Evolutionary conservation across 2,113 vertebrate species (phyloP).

Genomic region (Zapus hudsonius): DNA sequence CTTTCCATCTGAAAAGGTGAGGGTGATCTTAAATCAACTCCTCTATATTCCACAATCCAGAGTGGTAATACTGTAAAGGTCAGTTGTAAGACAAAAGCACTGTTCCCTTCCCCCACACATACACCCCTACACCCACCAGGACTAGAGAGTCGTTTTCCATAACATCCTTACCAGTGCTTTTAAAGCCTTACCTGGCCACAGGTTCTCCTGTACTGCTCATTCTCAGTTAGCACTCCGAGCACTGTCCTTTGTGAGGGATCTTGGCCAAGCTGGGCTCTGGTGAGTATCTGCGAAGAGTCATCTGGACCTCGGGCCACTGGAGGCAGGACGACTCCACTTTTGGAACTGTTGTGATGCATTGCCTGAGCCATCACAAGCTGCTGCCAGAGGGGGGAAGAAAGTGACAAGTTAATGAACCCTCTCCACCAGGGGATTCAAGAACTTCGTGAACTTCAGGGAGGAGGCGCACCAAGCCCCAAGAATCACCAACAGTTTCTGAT

Average conservation of each 20-base stretch:
- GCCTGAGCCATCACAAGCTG: constrained; percentile 13
- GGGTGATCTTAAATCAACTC: not conserved
- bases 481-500: not conserved
- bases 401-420: not conserved
- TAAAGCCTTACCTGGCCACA: constrained; percentile 84
- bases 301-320: constrained; percentile 75
- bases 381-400: constrained; percentile 1
- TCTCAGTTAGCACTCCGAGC: constrained; percentile 90
- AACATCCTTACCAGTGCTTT: not conserved
- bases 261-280: constrained; percentile 64
- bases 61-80: not conserved
- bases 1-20: not conserved
- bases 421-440: not conserved
- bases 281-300: constrained; percentile 61
- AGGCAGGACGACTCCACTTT: constrained; percentile 66
- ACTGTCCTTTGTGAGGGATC: constrained; percentile 85
- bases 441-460: not conserved
- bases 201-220: constrained; percentile 85
- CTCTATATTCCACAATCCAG: not conserved
- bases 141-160: too few relatives aligned
- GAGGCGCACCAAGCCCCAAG: not conserved
- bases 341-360: constrained; percentile 77
- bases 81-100: not conserved
- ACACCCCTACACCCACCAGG: not conserved
- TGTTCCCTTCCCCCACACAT: not conserved